Percentiles rank a stretch among this genome's conserved stretches.
Evolutionary conservation across 1,140 invertebrate genomes (phyloP).

Genomic region (Camponotus floridanus): DNA sequence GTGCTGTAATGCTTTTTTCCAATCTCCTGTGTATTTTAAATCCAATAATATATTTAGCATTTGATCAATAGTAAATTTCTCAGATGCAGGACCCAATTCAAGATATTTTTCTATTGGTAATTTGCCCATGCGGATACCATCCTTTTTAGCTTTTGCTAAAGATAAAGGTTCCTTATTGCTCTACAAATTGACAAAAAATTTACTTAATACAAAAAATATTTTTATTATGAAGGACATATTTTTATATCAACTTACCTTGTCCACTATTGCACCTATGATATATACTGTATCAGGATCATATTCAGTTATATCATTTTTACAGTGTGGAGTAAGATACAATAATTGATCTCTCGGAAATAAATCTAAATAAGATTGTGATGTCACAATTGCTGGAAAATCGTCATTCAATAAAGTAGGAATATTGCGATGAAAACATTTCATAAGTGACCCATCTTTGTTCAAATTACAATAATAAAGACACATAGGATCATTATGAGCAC

Average conservation of each 20-base stretch:
- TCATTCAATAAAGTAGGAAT: conserved; percentile 90
- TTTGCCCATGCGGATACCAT: conserved; percentile 92
- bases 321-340: conserved; percentile 95
- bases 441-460: conserved; percentile 84
- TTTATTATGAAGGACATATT: background rate
- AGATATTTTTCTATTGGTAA: conserved; percentile 93
- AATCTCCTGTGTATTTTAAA: conserved; percentile 88
- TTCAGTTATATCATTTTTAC: conserved; percentile 88
- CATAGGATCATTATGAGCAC: conserved; percentile 91
- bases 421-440: conserved; percentile 87
- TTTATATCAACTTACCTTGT: conserved; percentile 88
- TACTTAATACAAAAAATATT: background rate
- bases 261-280: conserved; percentile 95
- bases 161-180: conserved; percentile 90
- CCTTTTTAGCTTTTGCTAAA: conserved; percentile 94
- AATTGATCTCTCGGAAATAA: conserved; percentile 93
- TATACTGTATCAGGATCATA: conserved; percentile 94
- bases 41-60: conserved; percentile 91
- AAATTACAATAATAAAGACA: conserved; percentile 92
- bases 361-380: conserved; percentile 92
- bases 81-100: conserved; percentile 90
- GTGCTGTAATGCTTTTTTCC: conserved; percentile 89
- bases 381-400: conserved; percentile 92
- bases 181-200: conserved; percentile 76
- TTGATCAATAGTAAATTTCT: conserved; percentile 94